These are phyloP conservation scores for Peribatodes rhomboidaria DNA, from an alignment of 2,888 invertebrate species.

Conservation along the genomic window DNA sequence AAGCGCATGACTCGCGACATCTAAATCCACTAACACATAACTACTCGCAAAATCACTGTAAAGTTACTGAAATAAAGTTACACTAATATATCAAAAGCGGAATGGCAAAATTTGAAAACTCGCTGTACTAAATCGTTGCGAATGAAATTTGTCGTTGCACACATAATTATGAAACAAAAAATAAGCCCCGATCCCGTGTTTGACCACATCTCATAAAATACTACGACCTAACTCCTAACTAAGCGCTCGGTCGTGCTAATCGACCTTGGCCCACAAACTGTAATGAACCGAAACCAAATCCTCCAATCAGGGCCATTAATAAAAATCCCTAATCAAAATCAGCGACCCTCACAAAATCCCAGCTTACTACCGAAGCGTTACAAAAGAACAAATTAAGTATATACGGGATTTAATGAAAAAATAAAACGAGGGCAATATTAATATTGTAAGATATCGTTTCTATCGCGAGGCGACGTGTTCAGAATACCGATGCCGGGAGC, in stretches of 20 bases:
- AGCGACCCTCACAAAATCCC: slow-evolving; percentile 30
- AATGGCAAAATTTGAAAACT: too few relatives aligned
- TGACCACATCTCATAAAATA: too few relatives aligned
- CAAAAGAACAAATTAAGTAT: slow-evolving; percentile 58
- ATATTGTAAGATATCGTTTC: slow-evolving; percentile 82
- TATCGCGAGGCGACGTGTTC: slow-evolving; percentile 70
- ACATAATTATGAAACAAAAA: too few relatives aligned
- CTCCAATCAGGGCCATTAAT: slow-evolving; percentile 17
- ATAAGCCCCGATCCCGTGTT: too few relatives aligned
- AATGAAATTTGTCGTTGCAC: too few relatives aligned
- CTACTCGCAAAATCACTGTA: too few relatives aligned
- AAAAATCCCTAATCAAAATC: slow-evolving; percentile 20
- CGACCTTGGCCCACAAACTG: slow-evolving; percentile 6
- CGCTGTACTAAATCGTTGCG: too few relatives aligned
- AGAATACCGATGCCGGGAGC: slow-evolving; percentile 60
- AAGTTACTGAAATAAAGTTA: too few relatives aligned
- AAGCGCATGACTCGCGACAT: too few relatives aligned
- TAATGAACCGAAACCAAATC: slow-evolving; percentile 9
- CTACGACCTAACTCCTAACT: too few relatives aligned
- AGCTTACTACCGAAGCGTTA: slow-evolving; percentile 32
- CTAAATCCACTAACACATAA: too few relatives aligned
- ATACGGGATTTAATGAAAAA: slow-evolving; percentile 72
- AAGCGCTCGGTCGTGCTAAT: neutral
- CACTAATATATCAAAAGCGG: too few relatives aligned
- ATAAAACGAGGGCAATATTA: slow-evolving; percentile 73